A percentile compares a stretch with the other conserved stretches of the same genome.
Evolutionary conservation across 1,140 invertebrate species (phyloP).

Genomic region (Psilanteris sp.): DNA sequence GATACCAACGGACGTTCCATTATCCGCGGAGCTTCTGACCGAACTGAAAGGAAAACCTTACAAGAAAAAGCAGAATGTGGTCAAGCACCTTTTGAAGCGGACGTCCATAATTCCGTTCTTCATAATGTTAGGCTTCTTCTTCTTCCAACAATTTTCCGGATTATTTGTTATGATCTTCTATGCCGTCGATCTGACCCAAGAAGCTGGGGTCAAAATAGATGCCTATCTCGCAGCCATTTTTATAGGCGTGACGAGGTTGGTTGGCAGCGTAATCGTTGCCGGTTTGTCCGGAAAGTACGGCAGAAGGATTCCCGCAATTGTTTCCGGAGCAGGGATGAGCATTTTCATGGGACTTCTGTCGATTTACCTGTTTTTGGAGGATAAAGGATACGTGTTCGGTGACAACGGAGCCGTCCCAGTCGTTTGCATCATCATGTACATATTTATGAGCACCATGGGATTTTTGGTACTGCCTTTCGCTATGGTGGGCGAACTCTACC

Average conservation of each 20-base stretch:
- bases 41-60: slow-evolving; percentile 65
- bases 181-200: slow-evolving; percentile 83
- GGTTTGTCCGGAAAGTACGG: slow-evolving; percentile 81
- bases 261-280: slow-evolving; percentile 81
- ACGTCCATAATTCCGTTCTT: slow-evolving; percentile 83
- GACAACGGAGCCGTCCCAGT: slow-evolving; percentile 76
- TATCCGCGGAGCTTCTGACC: slow-evolving; percentile 61
- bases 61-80: slow-evolving; percentile 63
- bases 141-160: slow-evolving; percentile 89
- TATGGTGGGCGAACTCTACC: slow-evolving; percentile 88
- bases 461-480: slow-evolving; percentile 86
- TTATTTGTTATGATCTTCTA: slow-evolving; percentile 89
- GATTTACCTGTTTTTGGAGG: slow-evolving; percentile 74
- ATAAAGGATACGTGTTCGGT: slow-evolving; percentile 63
- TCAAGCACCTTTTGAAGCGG: slow-evolving; percentile 74
- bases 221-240: slow-evolving; percentile 82
- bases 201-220: slow-evolving; percentile 82
- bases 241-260: slow-evolving; percentile 81
- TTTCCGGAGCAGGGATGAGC: slow-evolving; percentile 83
- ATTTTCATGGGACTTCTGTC: slow-evolving; percentile 82
- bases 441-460: slow-evolving; percentile 83
- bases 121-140: slow-evolving; percentile 85
- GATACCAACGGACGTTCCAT: slow-evolving; percentile 68
- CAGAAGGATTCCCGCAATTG: slow-evolving; percentile 80
- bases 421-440: slow-evolving; percentile 81